Evolutionary conservation across 2,113 vertebrate genomes (phyloP), one percentile per base, ranked within the genome.

Genomic region (Prietella phreatophila): DNA sequence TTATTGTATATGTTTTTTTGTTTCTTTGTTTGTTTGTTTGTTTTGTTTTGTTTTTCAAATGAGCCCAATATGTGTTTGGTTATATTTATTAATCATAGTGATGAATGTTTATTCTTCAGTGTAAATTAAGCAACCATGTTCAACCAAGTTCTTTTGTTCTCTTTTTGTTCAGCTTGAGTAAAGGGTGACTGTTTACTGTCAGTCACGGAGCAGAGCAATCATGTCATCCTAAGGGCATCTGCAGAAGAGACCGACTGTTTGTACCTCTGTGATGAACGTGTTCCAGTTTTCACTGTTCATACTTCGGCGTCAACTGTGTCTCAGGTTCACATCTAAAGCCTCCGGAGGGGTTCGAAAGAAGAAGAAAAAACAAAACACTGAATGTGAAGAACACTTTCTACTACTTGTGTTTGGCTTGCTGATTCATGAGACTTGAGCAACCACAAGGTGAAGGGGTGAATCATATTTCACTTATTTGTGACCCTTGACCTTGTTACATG

Each of bases 261-360:
- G 47, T 85, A 36, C 50, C n/a, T 73, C 11, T 56, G 50, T 73
- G 39, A 50, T 79, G 27, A 58, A 61, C 56, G 47, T 27, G 36
- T 27, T 47, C 4, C 58, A 60, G 3, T 92, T 94, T 92, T 92
- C 85, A 84, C 67, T 0, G 88, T 84, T 88, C 75, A 10, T 55
- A 56, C 9, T 94, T 89, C 93, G 93, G 92, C 92, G 85, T 94
- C 91, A 94, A 91, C 92, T 92, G 90, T 92, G 89, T 36, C 69
- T 7, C 14, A 55, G 5, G 5, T 53, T 79, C 50, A 30, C 14
- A n/a, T 78, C 15, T 50, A 50, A 50, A 50, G 14, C 30, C 76
- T 30, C n/a, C 17, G 27, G n/a, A 30, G 27, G 15, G 76, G 76
- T 10, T 79, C 30, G 3, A 79, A 78, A 19, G 50, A 27, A 79